These are phyloP conservation scores for Phalacrocorax brasilianus DNA, from an alignment of 2,113 vertebrate species.

Conservation along the genomic window DNA sequence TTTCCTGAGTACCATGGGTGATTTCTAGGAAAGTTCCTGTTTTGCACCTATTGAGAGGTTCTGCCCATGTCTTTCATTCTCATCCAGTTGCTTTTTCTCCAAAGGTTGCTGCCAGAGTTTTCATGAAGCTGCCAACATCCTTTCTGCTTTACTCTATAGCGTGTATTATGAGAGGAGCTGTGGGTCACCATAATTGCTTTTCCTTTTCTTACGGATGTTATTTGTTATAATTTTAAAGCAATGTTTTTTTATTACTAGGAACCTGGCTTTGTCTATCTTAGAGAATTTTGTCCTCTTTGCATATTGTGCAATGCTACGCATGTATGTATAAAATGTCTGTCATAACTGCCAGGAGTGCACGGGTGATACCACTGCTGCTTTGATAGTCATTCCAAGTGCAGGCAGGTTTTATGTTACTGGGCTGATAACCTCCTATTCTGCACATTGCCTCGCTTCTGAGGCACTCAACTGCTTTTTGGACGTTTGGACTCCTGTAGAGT, in stretches of 20 bases:
- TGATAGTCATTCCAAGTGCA: not conserved
- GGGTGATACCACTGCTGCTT: not conserved
- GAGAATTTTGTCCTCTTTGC: not conserved
- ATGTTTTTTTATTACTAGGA: not conserved
- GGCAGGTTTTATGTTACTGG: not conserved
- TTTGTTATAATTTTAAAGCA: not conserved
- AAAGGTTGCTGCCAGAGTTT: not conserved
- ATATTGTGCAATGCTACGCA: not conserved
- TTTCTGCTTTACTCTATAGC: not conserved
- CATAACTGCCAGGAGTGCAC: not conserved
- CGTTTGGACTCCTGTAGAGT: not conserved
- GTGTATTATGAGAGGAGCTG: not conserved
- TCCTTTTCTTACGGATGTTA: not conserved
- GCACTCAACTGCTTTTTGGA: not conserved
- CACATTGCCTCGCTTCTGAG: not conserved
- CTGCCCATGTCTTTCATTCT: not conserved
- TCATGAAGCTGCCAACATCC: not conserved
- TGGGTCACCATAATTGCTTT: not conserved
- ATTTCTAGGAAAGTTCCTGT: not conserved
- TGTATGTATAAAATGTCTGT: not conserved
- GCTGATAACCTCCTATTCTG: not conserved
- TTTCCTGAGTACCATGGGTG: not conserved
- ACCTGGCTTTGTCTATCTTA: not conserved
- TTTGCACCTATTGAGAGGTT: not conserved
- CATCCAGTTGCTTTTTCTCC: not conserved